Percentiles rank a stretch among this genome's conserved stretches.
phyloP scores from a whole-genome alignment of 2,113 vertebrate species.

The Protomyctophum bolini region DNA sequence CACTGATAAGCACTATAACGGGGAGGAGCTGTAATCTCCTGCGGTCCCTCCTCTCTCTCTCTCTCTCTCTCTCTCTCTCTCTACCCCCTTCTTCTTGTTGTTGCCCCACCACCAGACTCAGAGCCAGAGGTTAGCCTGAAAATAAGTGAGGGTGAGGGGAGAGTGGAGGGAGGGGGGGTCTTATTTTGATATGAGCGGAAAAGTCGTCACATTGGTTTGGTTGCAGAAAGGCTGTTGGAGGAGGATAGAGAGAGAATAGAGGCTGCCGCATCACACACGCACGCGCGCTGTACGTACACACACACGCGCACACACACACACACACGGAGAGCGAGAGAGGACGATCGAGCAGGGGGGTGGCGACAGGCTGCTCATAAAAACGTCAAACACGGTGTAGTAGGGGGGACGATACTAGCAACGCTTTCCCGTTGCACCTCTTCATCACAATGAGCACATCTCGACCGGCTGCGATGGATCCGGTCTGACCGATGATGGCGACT shows the following conservation, averaged over 20 bases:
- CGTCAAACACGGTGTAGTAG: constrained; percentile 56
- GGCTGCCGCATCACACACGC: constrained; percentile 33
- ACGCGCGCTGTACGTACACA: no score
- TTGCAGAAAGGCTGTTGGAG: constrained; percentile 30
- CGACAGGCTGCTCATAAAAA: constrained; percentile 59
- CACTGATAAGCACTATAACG: constrained; percentile 55
- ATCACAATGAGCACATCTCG: constrained; percentile 42
- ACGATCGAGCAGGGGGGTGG: constrained; percentile 34
- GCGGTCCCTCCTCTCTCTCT: constrained; percentile 53
- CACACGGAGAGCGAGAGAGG: neutral
- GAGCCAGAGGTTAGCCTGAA: constrained; percentile 48
- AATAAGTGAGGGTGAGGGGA: constrained; percentile 22
- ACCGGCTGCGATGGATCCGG: constrained; percentile 1
- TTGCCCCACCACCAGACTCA: constrained; percentile 18
- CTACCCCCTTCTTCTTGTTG: constrained; percentile 21
- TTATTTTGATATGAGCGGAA: constrained; percentile 46
- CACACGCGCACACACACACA: no score
- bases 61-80: constrained; percentile 32
- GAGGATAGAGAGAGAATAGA: constrained; percentile 20
- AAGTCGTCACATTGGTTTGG: constrained; percentile 62
- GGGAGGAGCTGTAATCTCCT: constrained; percentile 62
- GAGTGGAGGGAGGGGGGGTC: constrained; percentile 7
- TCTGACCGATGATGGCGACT: neutral
- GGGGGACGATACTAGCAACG: constrained; percentile 46
- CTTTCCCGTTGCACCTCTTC: constrained; percentile 25